phyloP scores from a whole-genome alignment of 1,140 invertebrate genomes.

The Leucophenga varia region DNA sequence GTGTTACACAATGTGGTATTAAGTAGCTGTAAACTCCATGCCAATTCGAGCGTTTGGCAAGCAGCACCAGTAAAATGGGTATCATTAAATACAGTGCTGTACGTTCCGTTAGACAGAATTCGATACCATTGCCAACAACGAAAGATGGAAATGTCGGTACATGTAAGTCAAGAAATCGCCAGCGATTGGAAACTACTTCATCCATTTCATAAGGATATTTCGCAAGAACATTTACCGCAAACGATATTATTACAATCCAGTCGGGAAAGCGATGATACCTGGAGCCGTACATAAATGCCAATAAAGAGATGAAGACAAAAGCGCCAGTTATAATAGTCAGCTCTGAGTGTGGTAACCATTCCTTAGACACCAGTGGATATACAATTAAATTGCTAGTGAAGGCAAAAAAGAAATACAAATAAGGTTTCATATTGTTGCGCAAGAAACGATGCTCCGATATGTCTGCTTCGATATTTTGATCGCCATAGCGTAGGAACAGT shows the following conservation, averaged over 20 bases:
- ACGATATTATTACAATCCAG: slow-evolving; percentile 72
- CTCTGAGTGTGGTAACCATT: slow-evolving; percentile 80
- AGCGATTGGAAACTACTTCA: slow-evolving; percentile 74
- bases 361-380: slow-evolving; percentile 74
- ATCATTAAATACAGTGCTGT: slow-evolving; percentile 76
- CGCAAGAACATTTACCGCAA: slow-evolving; percentile 76
- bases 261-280: slow-evolving; percentile 65
- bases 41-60: slow-evolving; percentile 74
- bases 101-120: slow-evolving; percentile 81
- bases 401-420: slow-evolving; percentile 74
- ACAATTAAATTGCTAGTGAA: slow-evolving; percentile 73
- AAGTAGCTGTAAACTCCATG: slow-evolving; percentile 74
- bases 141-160: slow-evolving; percentile 80
- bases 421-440: slow-evolving; percentile 79
- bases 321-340: slow-evolving; percentile 73
- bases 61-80: slow-evolving; percentile 69
- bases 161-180: slow-evolving; percentile 76
- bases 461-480: slow-evolving; percentile 69
- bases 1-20: slow-evolving; percentile 81
- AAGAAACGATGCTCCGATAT: slow-evolving; percentile 80
- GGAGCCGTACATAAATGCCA: slow-evolving; percentile 67
- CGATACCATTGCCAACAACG: slow-evolving; percentile 76
- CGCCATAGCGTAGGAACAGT: slow-evolving; percentile 72
- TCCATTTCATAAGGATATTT: slow-evolving; percentile 84
- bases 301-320: slow-evolving; percentile 72